Evolutionary conservation across 1,140 invertebrate genomes (phyloP), one percentile per base, ranked within the genome.

Genomic region (Trinorchestia longiramus): DNA sequence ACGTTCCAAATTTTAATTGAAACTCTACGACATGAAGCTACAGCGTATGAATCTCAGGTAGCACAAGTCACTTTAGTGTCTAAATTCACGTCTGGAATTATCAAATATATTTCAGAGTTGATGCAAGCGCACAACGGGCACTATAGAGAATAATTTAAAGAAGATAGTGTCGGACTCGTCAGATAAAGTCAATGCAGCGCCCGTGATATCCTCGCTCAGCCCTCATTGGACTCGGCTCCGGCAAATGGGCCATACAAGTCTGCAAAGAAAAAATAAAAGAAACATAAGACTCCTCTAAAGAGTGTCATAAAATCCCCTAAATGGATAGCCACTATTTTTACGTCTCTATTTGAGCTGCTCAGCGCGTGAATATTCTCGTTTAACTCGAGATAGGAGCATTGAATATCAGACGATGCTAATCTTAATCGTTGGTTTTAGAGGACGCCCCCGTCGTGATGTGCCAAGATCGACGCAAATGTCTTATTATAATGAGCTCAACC

Each of bases 291-390:
- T 43, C 44, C 0, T 94, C 92, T 94, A 94, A 94, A 94, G 92
- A 94, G 92, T 94, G 44, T 45, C 92, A 94, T 94, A 94, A 94
- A 94, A 94, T 45, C 92, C 92, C 40, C 43, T 94, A 94, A 94
- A 94, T 94, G 92, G 92, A 94, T 94, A 45, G 92, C 43, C 92
- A 94, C 92, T 94, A 94, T 94, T 94, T 94, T 94, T 94, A 94
- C 92, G 92, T 94, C 92, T 94, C 92, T 94, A 94, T 94, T 94
- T 94, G 92, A 94, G 92, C 92, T 94, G 92, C 92, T 94, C 92
- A 94, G 92, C 92, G 92, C 92, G 92, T 94, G 92, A 94, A 94
- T 94, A 94, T 94, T 94, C 92, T 94, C 92, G 92, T 94, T 94
- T 94, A 94, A 94, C 92, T 94, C 92, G 44, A 94, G 92, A 94